phyloP scores from a whole-genome alignment of 2,888 invertebrate species.

The Abscondita cerata region DNA sequence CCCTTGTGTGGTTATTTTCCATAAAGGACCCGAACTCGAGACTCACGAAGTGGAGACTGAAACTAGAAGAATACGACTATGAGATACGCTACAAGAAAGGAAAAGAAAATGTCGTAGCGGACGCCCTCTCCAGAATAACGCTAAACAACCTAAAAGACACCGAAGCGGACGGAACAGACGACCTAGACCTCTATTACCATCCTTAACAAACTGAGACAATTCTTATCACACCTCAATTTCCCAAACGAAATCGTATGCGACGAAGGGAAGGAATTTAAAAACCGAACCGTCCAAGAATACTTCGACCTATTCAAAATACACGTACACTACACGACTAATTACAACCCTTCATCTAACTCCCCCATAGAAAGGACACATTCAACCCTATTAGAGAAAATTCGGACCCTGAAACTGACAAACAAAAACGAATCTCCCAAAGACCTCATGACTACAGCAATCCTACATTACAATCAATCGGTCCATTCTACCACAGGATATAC shows the following conservation, averaged over 20 bases:
- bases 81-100: background rate
- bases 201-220: too few relatives aligned
- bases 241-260: too few relatives aligned
- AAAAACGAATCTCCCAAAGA: conserved; percentile 14
- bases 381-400: conserved; percentile 13
- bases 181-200: background rate
- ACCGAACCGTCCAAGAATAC: conserved; percentile 18
- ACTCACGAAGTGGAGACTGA: too few relatives aligned
- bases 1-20: background rate
- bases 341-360: conserved; percentile 22
- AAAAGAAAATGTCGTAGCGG: conserved; percentile 8
- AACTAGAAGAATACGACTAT: too few relatives aligned
- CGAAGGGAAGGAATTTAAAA: too few relatives aligned
- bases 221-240: too few relatives aligned
- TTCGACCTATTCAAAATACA: conserved; percentile 26
- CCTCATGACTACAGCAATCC: conserved; percentile 12
- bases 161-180: too few relatives aligned
- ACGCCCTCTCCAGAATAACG: background rate
- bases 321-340: conserved; percentile 16
- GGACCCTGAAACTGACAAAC: conserved; percentile 1
- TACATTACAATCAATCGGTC: conserved; percentile 19
- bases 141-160: background rate
- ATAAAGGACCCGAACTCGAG: too few relatives aligned
- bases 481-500: conserved; percentile 23
- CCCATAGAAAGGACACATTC: conserved; percentile 25